Evolutionary conservation across 2,888 invertebrate genomes (phyloP).

Genomic region (Amphipyra tragopoginis): DNA sequence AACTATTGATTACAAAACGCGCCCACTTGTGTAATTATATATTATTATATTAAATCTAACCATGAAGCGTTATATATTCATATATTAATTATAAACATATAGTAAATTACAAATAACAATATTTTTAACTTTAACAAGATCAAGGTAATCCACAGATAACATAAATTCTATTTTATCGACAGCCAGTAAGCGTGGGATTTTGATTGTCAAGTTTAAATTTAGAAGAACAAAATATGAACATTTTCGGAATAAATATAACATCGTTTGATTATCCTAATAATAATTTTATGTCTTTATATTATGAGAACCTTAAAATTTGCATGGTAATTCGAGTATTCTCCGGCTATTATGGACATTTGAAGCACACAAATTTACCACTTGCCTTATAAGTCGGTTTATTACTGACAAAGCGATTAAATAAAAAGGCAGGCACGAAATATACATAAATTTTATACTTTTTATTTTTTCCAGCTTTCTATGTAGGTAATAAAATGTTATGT

Average conservation of each 20-base stretch:
- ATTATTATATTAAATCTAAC: conserved; percentile 29
- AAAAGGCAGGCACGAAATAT: background rate
- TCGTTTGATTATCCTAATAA: conserved; percentile 29
- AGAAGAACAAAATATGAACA: conserved; percentile 34
- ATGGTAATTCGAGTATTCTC: conserved; percentile 7
- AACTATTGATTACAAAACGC: conserved; percentile 40
- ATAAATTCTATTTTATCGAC: conserved; percentile 56
- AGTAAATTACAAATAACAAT: conserved; percentile 12
- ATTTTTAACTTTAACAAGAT: conserved; percentile 46
- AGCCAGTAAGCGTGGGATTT: conserved; percentile 43
- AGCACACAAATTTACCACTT: conserved; percentile 1
- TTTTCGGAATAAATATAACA: conserved; percentile 42
- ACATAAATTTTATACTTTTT: conserved; percentile 20
- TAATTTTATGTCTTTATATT: conserved; percentile 21
- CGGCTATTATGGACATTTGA: background rate
- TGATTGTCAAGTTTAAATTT: conserved; percentile 54
- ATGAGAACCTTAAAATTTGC: conserved; percentile 19
- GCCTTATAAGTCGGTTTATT: background rate
- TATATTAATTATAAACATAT: conserved; percentile 10
- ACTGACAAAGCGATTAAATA: conserved; percentile 1
- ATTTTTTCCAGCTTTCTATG: conserved; percentile 25
- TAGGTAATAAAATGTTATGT: conserved; percentile 41
- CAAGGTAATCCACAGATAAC: conserved; percentile 44
- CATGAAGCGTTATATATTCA: conserved; percentile 20
- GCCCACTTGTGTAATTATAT: conserved; percentile 61